phyloP scores from a whole-genome alignment of 2,888 invertebrate species.

The Philhelius pedissequus region DNA sequence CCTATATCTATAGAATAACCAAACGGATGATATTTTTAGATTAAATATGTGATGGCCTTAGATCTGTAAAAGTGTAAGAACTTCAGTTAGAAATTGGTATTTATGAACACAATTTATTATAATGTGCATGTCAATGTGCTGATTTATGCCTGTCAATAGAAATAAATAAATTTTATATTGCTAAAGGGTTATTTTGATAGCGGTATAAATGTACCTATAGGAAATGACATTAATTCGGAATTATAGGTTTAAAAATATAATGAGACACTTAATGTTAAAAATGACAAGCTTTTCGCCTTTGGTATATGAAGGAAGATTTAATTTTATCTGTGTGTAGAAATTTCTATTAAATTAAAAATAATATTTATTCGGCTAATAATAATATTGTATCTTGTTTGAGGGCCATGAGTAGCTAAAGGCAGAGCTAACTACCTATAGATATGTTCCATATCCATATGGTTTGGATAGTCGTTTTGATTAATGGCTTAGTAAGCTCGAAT shows the following conservation, averaged over 20 bases:
- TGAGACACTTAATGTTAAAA: not conserved
- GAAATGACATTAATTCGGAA: not conserved
- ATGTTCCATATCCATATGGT: no score
- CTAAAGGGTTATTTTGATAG: not conserved
- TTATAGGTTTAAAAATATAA: not conserved
- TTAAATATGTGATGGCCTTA: not conserved
- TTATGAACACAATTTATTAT: constrained; percentile 39
- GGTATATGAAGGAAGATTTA: no score
- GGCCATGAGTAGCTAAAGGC: no score
- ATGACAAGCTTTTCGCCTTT: not conserved
- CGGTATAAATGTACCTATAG: no score
- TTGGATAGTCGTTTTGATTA: no score
- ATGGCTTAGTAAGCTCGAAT: no score
- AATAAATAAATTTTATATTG: not conserved
- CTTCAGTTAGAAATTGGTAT: not conserved
- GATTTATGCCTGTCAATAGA: constrained; percentile 15
- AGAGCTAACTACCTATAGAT: no score
- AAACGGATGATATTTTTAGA: constrained; percentile 32
- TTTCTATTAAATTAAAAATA: no score
- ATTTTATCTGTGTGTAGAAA: no score
- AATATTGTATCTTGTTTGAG: no score
- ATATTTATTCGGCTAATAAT: no score
- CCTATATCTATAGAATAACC: not conserved
- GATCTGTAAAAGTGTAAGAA: not conserved
- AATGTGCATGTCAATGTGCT: constrained; percentile 46